Conservation (phyloP, 2,113 vertebrate species). For the Chrysemys picta region DNA sequence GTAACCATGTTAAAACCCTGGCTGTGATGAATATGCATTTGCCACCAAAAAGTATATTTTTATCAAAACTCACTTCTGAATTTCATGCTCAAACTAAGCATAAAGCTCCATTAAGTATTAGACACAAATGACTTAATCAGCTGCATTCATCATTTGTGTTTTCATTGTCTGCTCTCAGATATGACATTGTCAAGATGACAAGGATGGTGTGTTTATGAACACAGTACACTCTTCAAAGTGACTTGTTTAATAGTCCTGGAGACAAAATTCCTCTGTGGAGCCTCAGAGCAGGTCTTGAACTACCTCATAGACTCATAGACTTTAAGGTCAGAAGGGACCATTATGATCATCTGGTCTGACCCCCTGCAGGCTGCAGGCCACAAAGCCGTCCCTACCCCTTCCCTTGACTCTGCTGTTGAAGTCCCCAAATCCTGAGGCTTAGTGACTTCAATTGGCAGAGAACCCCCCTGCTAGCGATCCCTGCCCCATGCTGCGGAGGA, state of each 20-base stretch:
- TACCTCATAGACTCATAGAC: no score
- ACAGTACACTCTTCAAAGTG: neutral
- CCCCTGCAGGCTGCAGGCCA: no score
- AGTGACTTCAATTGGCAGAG: no score
- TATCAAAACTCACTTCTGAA: neutral
- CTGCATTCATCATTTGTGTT: neutral
- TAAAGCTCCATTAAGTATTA: neutral
- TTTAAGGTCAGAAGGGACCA: no score
- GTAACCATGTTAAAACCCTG: neutral
- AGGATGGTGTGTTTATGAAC: neutral
- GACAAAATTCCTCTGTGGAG: neutral
- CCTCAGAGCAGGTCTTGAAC: neutral
- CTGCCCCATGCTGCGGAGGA: no score
- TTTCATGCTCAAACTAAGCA: neutral
- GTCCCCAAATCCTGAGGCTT: no score
- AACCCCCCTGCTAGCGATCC: no score
- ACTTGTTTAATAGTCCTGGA: neutral
- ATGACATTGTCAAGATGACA: neutral
- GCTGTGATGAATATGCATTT: neutral
- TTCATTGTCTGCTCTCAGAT: neutral
- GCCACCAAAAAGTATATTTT: neutral
- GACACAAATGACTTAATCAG: neutral
- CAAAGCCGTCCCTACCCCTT: no score
- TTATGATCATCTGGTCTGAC: no score
- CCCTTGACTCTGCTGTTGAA: no score